A percentile compares a stretch with the other conserved stretches of the same genome.
Evolutionary conservation across 2,888 invertebrate species (phyloP).

Genomic region (Drosophila lacicola): DNA sequence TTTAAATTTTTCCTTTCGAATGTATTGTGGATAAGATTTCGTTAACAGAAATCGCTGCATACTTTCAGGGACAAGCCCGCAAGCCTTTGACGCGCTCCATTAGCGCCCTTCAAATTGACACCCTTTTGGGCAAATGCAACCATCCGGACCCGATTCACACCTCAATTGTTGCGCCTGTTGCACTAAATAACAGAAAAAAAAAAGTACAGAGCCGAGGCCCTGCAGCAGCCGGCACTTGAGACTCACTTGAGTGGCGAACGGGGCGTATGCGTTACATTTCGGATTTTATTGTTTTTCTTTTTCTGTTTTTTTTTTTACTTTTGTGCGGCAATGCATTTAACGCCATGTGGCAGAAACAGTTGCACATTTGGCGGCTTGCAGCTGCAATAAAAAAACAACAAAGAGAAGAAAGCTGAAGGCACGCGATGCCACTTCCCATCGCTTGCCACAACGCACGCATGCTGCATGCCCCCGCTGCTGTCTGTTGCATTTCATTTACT

Average conservation of each 20-base stretch:
- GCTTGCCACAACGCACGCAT: slow-evolving; percentile 9
- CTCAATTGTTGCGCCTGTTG: slow-evolving; percentile 62
- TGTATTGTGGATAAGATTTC: neutral
- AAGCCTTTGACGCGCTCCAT: slow-evolving; percentile 46
- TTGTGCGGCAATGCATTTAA: slow-evolving; percentile 54
- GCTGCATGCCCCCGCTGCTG: slow-evolving; percentile 19
- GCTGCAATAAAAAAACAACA: slow-evolving; percentile 20
- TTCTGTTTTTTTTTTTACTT: slow-evolving; percentile 14
- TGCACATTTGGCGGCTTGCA: slow-evolving; percentile 43
- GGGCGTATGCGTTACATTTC: slow-evolving; percentile 63
- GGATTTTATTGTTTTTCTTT: slow-evolving; percentile 17
- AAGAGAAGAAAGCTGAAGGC: slow-evolving; percentile 22
- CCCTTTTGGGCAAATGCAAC: slow-evolving; percentile 12
- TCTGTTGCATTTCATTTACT: slow-evolving; percentile 72
- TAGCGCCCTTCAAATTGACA: slow-evolving; percentile 53
- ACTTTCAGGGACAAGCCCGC: neutral
- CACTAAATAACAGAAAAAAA: slow-evolving; percentile 51
- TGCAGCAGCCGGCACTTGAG: slow-evolving; percentile 64
- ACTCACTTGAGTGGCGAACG: slow-evolving; percentile 64
- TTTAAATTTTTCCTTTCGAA: neutral
- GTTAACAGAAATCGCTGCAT: neutral
- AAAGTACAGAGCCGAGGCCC: slow-evolving; percentile 8
- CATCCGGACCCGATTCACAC: slow-evolving; percentile 34
- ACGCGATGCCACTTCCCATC: slow-evolving; percentile 53
- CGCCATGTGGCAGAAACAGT: slow-evolving; percentile 54